Conservation (phyloP, 2,797 vertebrate genomes). For the Streptopelia turtur region DNA sequence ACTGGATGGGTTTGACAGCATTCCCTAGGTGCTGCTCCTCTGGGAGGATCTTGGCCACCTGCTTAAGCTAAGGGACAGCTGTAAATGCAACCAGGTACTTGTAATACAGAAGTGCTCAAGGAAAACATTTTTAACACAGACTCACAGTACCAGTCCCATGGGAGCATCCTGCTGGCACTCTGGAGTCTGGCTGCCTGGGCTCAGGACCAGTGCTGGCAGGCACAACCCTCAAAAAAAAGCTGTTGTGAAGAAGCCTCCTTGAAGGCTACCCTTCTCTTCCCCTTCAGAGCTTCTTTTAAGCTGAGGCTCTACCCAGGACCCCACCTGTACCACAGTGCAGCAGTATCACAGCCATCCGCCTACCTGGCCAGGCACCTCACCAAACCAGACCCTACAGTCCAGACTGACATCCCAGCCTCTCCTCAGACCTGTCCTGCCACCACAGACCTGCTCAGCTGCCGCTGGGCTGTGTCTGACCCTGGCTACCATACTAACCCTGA, state of each 20-base stretch:
- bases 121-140: not conserved
- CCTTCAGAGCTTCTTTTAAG: not conserved
- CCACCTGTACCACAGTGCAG: accelerated
- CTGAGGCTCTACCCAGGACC: not conserved
- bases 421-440: not conserved
- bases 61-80: not conserved
- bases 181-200: not conserved
- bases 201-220: not conserved
- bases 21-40: not conserved
- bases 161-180: no score
- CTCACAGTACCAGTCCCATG: no score
- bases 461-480: no score
- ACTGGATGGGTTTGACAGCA: accelerated
- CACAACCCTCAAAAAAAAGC: not conserved
- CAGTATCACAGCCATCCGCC: not conserved
- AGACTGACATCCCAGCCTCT: not conserved
- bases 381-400: not conserved
- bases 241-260: not conserved
- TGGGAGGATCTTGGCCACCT: not conserved
- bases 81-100: not conserved
- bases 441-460: not conserved
- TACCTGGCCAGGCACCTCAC: accelerated
- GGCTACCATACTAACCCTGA: not conserved
- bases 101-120: not conserved
- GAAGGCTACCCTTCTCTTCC: not conserved